Conservation (phyloP, 2,113 vertebrate genomes). For the Psephotus haematonotus region DNA sequence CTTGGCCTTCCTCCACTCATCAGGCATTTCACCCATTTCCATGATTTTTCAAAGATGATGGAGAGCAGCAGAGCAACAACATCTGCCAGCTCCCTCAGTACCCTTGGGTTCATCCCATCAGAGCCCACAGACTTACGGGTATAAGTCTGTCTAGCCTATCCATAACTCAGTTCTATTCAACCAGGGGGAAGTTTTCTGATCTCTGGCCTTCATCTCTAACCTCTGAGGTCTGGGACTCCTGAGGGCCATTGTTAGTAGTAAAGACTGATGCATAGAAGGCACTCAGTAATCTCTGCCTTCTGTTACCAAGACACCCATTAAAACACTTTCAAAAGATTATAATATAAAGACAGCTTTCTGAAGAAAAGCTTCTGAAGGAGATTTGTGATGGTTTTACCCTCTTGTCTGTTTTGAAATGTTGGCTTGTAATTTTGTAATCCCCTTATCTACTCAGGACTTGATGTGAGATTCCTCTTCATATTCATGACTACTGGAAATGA, state of each 20-base stretch:
- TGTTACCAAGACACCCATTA: not conserved
- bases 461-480: not conserved
- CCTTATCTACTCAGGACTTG: not conserved
- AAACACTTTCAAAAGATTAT: not conserved
- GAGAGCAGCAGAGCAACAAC: not conserved
- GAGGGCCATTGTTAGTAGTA: not conserved
- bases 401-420: not conserved
- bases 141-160: not conserved
- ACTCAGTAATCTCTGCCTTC: not conserved
- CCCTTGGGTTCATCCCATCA: not conserved
- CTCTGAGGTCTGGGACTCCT: not conserved
- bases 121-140: not conserved
- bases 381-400: not conserved
- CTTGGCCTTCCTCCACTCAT: not conserved
- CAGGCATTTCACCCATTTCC: not conserved
- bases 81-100: not conserved
- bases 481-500: not conserved
- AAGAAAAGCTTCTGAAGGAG: not conserved
- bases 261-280: not conserved
- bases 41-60: not conserved
- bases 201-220: not conserved
- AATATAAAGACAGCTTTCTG: not conserved
- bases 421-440: not conserved
- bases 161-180: not conserved
- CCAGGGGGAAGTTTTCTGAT: not conserved